Evolutionary conservation across 2,888 invertebrate genomes (phyloP).

Genomic region (Leptinotarsa peninsularis): DNA sequence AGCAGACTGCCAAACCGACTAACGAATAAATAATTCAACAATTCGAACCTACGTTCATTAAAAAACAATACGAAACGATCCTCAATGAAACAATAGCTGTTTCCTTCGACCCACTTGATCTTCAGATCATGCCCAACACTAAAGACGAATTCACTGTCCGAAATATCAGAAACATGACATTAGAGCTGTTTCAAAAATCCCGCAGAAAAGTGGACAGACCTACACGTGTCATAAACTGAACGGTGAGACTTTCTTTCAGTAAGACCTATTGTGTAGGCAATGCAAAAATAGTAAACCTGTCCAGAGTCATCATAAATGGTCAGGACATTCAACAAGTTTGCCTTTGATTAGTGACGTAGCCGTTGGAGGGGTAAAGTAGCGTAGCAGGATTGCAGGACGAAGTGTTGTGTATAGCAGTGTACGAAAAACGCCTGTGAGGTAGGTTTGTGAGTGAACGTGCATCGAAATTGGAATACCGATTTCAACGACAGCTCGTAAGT

Average conservation of each 20-base stretch:
- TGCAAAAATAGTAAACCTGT: slow-evolving; percentile 26
- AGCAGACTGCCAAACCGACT: background rate
- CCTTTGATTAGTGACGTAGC: slow-evolving; percentile 34
- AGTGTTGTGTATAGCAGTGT: slow-evolving; percentile 15
- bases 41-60: background rate
- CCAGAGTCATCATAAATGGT: slow-evolving; percentile 37
- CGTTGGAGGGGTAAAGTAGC: slow-evolving; percentile 2
- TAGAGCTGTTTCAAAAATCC: slow-evolving; percentile 9
- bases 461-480: slow-evolving; percentile 5
- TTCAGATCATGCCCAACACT: background rate
- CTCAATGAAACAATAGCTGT: background rate
- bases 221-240: slow-evolving; percentile 11
- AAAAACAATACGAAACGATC: background rate
- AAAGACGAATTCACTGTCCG: background rate
- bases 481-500: slow-evolving; percentile 9
- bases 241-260: background rate
- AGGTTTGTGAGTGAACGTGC: slow-evolving; percentile 16
- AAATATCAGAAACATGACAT: slow-evolving; percentile 7
- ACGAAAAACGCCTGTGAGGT: slow-evolving; percentile 21
- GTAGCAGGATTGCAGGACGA: slow-evolving; percentile 22
- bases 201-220: slow-evolving; percentile 2
- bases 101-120: background rate
- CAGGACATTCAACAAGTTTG: slow-evolving; percentile 40
- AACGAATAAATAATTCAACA: background rate
- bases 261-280: slow-evolving; percentile 21